Evolutionary conservation across 2,888 invertebrate genomes (phyloP).

Genomic region (Amphipyra berbera): DNA sequence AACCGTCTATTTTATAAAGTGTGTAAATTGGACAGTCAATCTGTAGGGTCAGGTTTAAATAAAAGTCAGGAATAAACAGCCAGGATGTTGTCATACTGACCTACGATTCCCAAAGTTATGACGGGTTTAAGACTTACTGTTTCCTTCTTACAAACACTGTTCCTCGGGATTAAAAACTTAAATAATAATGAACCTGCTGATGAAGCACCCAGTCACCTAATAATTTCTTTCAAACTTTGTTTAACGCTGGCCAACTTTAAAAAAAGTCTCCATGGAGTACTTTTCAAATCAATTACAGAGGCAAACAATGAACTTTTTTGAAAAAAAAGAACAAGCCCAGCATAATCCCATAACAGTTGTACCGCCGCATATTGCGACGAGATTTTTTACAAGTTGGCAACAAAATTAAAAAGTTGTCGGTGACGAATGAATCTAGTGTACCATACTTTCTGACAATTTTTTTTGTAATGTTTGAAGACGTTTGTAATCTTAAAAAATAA

Average conservation of each 20-base stretch:
- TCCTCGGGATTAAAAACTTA: neutral
- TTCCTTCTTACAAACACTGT: neutral
- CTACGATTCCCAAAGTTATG: no score
- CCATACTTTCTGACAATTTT: no score
- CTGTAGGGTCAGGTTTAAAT: no score
- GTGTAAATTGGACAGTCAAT: no score
- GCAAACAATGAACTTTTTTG: constrained; percentile 34
- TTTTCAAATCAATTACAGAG: constrained; percentile 33
- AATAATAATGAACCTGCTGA: neutral
- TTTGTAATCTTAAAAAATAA: no score
- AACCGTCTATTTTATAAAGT: no score
- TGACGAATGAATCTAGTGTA: constrained; percentile 61
- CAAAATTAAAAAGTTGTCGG: constrained; percentile 75
- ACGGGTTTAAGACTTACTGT: neutral
- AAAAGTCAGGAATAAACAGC: no score
- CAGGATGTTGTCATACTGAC: no score
- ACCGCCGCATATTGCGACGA: constrained; percentile 62
- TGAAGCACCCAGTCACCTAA: neutral
- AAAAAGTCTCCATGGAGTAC: constrained; percentile 33
- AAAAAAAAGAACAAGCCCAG: constrained; percentile 39
- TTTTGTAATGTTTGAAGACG: no score
- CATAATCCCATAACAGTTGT: constrained; percentile 59
- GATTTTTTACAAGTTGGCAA: constrained; percentile 61
- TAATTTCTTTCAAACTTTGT: constrained; percentile 6
- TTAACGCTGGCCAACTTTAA: constrained; percentile 17